Percentiles rank a stretch among this genome's conserved stretches.
phyloP scores from a whole-genome alignment of 2,888 invertebrate species.

The Pseudanteris insignis region DNA sequence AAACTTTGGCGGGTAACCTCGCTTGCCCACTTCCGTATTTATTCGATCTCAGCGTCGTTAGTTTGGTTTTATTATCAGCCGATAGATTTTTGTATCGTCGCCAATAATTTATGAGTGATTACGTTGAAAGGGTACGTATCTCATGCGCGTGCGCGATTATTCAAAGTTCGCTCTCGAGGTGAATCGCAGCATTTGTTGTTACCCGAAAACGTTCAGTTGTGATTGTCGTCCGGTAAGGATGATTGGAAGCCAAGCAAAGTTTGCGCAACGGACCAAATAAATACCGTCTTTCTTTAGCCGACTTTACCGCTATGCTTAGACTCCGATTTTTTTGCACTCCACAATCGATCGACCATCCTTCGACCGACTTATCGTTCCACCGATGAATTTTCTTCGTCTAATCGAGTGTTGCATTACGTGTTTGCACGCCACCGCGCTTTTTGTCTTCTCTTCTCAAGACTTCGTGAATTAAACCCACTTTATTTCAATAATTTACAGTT shows the following conservation, averaged over 20 bases:
- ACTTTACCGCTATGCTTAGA: conserved; percentile 34
- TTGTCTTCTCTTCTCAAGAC: conserved; percentile 20
- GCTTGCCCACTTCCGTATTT: conserved; percentile 21
- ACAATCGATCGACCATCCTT: conserved; percentile 44
- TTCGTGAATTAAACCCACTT: conserved; percentile 11
- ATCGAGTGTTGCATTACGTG: conserved; percentile 21
- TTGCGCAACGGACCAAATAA: too few relatives aligned
- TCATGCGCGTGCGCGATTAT: too few relatives aligned
- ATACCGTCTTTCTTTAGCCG: too few relatives aligned
- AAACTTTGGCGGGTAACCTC: conserved; percentile 21
- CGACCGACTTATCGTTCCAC: conserved; percentile 32
- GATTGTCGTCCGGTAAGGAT: too few relatives aligned
- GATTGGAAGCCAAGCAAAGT: too few relatives aligned
- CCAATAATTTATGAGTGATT: conserved; percentile 9
- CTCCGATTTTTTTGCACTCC: conserved; percentile 32
- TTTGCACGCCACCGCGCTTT: conserved; percentile 24
- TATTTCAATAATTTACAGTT: conserved; percentile 17
- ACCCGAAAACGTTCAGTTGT: too few relatives aligned
- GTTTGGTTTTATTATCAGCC: conserved; percentile 23
- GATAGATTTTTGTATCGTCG: conserved; percentile 18
- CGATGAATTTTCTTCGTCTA: conserved; percentile 24
- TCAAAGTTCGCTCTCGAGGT: too few relatives aligned
- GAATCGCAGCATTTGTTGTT: too few relatives aligned
- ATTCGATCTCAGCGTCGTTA: conserved; percentile 20
- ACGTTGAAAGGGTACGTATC: too few relatives aligned